phyloP scores from a whole-genome alignment of 1,140 invertebrate genomes.

The Riptortus pedestris region DNA sequence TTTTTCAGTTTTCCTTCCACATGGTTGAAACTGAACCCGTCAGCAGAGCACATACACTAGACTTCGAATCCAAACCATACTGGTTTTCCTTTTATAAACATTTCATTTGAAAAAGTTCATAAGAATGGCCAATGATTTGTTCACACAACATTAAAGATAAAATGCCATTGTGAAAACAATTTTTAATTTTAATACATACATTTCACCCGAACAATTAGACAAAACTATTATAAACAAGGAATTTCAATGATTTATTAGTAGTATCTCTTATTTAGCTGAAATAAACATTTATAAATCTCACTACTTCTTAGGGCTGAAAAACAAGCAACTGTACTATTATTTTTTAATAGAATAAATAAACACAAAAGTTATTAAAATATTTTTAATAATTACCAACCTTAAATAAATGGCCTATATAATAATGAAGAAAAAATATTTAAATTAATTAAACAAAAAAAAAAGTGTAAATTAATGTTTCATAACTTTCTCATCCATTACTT shows the following conservation, averaged over 20 bases:
- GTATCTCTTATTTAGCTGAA: neutral
- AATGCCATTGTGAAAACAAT: neutral
- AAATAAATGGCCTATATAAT: neutral
- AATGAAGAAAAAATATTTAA: neutral
- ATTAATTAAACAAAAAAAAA: neutral
- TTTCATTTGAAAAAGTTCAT: too few species aligned
- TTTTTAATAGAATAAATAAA: too few species aligned
- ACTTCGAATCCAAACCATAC: too few species aligned
- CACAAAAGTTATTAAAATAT: too few species aligned
- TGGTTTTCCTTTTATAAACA: too few species aligned
- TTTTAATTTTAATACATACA: neutral
- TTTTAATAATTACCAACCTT: neutral
- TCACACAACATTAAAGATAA: neutral
- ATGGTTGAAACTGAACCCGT: too few species aligned
- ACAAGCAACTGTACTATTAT: neutral
- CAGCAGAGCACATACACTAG: too few species aligned
- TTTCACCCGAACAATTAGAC: neutral
- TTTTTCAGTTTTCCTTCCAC: too few species aligned
- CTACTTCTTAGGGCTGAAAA: neutral
- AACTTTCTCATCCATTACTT: too few species aligned
- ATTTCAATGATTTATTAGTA: neutral
- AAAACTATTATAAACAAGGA: neutral
- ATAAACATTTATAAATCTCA: neutral
- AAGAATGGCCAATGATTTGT: too few species aligned
- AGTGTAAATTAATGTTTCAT: neutral